These are phyloP conservation scores for Isoperla grammatica DNA, from an alignment of 2,888 invertebrate species.

Conservation along the genomic window DNA sequence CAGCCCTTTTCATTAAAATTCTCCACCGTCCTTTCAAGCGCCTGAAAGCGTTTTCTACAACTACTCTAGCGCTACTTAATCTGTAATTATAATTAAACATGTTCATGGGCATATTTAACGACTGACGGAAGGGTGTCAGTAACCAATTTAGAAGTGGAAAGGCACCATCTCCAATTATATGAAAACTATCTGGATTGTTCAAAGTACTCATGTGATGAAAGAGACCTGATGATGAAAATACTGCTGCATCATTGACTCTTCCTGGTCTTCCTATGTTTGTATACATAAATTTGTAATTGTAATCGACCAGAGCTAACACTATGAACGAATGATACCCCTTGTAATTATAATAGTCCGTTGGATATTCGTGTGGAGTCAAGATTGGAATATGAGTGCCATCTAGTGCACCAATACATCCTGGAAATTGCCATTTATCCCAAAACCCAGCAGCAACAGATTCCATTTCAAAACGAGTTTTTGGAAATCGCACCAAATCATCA, in stretches of 20 bases:
- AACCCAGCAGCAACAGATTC: too few species aligned
- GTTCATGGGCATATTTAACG: background rate
- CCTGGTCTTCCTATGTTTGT: slow-evolving; percentile 3
- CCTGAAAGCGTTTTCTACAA: slow-evolving; percentile 23
- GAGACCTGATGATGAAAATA: background rate
- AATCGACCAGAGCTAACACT: background rate
- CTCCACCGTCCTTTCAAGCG: slow-evolving; percentile 24
- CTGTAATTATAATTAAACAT: slow-evolving; percentile 24
- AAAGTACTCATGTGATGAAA: background rate
- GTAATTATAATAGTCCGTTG: too few species aligned
- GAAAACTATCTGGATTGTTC: background rate
- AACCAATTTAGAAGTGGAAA: background rate
- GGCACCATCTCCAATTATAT: background rate
- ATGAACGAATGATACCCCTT: too few species aligned
- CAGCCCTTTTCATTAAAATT: slow-evolving; percentile 19
- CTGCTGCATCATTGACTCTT: background rate
- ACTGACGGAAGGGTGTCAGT: background rate
- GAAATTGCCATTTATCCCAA: too few species aligned
- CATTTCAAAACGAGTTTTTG: too few species aligned
- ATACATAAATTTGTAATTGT: background rate
- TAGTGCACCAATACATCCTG: too few species aligned
- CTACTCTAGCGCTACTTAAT: slow-evolving; percentile 22
- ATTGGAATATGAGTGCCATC: too few species aligned
- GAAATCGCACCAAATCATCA: too few species aligned
- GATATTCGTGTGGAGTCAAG: too few species aligned